Percentiles rank a stretch among this genome's conserved stretches.
These are phyloP conservation scores for Arrhopalites spinosus DNA, from an alignment of 2,888 invertebrate genomes.

Conservation along the genomic window DNA sequence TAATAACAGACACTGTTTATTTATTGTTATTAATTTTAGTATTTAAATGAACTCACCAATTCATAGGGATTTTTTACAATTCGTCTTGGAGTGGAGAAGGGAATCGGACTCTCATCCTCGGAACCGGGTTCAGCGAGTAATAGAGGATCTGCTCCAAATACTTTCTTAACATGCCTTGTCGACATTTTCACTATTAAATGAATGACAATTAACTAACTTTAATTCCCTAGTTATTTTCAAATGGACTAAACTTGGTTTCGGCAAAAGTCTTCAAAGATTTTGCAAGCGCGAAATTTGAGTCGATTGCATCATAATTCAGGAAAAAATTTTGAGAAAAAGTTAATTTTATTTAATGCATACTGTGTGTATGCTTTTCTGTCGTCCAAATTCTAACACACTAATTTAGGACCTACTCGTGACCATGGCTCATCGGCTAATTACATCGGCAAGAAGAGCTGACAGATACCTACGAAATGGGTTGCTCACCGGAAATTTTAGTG, in stretches of 20 bases:
- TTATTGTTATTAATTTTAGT: too few species aligned
- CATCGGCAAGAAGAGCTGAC: conserved; percentile 41
- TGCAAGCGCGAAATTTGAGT: too few species aligned
- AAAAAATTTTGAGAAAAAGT: too few species aligned
- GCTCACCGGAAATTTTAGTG: conserved; percentile 32
- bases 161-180: conserved; percentile 51
- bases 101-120: conserved; percentile 55
- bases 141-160: conserved; percentile 42
- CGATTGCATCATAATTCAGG: too few species aligned
- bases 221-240: too few species aligned
- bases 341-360: too few species aligned
- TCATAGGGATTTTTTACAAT: conserved; percentile 67
- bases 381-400: too few species aligned
- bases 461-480: conserved; percentile 34
- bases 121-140: conserved; percentile 54
- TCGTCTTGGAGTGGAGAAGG: conserved; percentile 49
- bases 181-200: conserved; percentile 42
- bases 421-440: conserved; percentile 53
- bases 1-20: too few species aligned
- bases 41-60: conserved; percentile 65
- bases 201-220: background rate
- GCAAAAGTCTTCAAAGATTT: too few species aligned
- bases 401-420: background rate
- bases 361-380: too few species aligned
- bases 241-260: too few species aligned